Base-by-base conservation (phyloP, 1,140 invertebrate species). In the Kradibia gibbosae region DNA sequence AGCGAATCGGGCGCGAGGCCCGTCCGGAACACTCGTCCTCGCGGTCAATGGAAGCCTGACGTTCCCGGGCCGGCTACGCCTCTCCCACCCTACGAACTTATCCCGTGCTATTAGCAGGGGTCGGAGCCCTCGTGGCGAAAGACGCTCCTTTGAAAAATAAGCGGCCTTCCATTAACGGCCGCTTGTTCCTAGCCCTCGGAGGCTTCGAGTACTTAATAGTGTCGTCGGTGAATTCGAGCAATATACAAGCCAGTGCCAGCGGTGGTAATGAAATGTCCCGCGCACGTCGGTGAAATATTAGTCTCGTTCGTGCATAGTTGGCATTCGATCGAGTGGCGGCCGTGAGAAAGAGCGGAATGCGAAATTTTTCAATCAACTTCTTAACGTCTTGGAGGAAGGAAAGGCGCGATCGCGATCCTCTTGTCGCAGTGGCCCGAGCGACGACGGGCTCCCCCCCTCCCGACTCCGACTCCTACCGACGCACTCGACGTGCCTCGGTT, bases 281-380 rank as follows among this genome's bases (percentile, higher is more conserved):
- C 3, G 53, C 53, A 13, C 17, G 13, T 1, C n/a, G n/a, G n/a
- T 34, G 42, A 48, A n/a, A 78, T 48, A 48, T 31, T 45, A 31
- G 20, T n/a, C 22, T 20, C 65, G 57, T 78, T 70, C 45, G 34
- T 67, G 62, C 76, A 31, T 17, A 70, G 20, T 0, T 28, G 60
- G 31, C 0, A 72, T 48, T 48, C 28, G 17, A 50, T 50, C 3
- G 76, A 11, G 39, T 20, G 7, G 45, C 50, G 22, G n/a, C 11
- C n/a, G 36, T 39, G 77, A 39, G 45, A 57, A 22, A 57, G 42
- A 79, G n/a, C 22, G 50, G 42, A 15, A 7, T 36, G 39, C 34
- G 7, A 62, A 20, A 72, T 67, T 78, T 78, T 78, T 71, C 77
- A 78, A 78, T 78, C 65, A 65, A 3, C 31, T 62, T 53, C 76